phyloP scores from a whole-genome alignment of 1,140 invertebrate genomes.

The Ctenoplectra terminalis region DNA sequence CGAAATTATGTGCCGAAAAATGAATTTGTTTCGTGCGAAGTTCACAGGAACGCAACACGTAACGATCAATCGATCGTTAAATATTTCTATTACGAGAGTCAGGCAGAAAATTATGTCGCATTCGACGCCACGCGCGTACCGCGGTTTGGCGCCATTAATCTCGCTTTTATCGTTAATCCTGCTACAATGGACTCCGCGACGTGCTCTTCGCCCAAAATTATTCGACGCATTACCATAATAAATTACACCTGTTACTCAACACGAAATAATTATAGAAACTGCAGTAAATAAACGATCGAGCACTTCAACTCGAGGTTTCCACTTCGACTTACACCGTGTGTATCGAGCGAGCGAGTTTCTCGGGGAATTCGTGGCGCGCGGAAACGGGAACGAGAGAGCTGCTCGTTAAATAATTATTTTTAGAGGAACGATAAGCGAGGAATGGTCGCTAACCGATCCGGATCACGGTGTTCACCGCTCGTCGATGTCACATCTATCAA shows the following conservation, averaged over 20 bases:
- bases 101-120: background rate
- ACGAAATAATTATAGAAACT: background rate
- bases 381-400: background rate
- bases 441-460: background rate
- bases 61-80: background rate
- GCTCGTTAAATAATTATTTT: slow-evolving; percentile 43
- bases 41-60: too few species aligned
- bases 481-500: slow-evolving; percentile 40
- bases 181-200: background rate
- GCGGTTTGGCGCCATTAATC: background rate
- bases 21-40: too few species aligned
- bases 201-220: background rate
- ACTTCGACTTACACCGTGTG: background rate
- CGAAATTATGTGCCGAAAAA: too few species aligned
- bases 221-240: background rate
- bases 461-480: background rate
- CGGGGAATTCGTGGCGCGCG: background rate
- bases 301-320: background rate
- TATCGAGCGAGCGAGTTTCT: background rate
- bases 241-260: background rate
- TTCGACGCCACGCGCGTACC: background rate
- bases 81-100: background rate
- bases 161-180: background rate
- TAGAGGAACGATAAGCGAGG: slow-evolving; percentile 28
- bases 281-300: background rate